A percentile compares a stretch with the other conserved stretches of the same genome.
Evolutionary conservation across 1,140 invertebrate species (phyloP).

Genomic region (Zeugodacus cucurbitae): DNA sequence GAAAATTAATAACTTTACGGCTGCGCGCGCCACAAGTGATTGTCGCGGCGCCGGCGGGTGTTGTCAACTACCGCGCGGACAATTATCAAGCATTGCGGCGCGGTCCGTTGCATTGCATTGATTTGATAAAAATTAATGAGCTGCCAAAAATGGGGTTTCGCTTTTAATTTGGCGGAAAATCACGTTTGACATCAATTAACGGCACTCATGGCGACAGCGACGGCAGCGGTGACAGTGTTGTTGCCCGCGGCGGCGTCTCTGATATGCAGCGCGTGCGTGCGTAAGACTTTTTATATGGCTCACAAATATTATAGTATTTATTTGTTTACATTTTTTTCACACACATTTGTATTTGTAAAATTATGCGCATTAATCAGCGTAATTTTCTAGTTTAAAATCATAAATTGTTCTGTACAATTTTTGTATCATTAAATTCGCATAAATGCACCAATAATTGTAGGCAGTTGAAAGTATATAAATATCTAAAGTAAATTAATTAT

Average conservation of each 20-base stretch:
- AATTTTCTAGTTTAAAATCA: not conserved
- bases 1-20: not conserved
- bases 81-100: conserved; percentile 2
- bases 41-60: conserved; percentile 16
- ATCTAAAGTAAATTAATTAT: no score
- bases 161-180: conserved; percentile 38
- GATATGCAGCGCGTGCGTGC: not conserved
- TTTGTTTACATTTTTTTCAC: not conserved
- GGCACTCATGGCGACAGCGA: not conserved
- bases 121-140: conserved; percentile 39
- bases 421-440: not conserved
- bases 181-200: conserved; percentile 37
- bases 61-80: conserved; percentile 4
- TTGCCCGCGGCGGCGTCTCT: not conserved
- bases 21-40: not conserved
- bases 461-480: no score
- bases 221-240: not conserved
- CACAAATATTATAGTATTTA: not conserved
- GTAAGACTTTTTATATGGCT: not conserved
- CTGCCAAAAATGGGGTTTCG: conserved; percentile 32
- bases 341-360: not conserved
- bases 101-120: not conserved
- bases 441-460: not conserved
- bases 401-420: not conserved
- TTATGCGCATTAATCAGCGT: not conserved